These are phyloP conservation scores for Hephaestus fuliginosus DNA, from an alignment of 2,797 vertebrate species.

Conservation along the genomic window DNA sequence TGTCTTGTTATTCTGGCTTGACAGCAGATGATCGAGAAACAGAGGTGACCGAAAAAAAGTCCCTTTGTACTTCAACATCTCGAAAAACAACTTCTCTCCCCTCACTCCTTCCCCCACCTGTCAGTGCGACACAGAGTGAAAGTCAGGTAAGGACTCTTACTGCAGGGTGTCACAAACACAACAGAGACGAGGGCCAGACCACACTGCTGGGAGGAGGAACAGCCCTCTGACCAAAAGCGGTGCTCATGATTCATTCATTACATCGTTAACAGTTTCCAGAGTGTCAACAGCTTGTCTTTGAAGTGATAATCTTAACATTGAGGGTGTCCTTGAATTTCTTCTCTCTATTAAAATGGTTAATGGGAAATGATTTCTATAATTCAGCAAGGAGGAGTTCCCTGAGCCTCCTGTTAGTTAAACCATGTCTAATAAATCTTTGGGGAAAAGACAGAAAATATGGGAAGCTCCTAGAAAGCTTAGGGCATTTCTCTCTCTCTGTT, in stretches of 20 bases:
- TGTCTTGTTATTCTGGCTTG: conserved; percentile 67
- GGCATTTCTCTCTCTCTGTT: conserved; percentile 49
- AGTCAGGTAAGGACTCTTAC: conserved; percentile 68
- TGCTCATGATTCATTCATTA: conserved; percentile 86
- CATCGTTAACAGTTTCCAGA: conserved; percentile 80
- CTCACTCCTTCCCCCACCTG: conserved; percentile 52
- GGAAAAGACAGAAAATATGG: conserved; percentile 63
- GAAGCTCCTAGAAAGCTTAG: conserved; percentile 44
- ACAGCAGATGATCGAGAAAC: conserved; percentile 62
- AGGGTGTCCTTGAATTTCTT: conserved; percentile 84
- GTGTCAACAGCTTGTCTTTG: conserved; percentile 87
- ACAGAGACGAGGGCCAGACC: conserved; percentile 57
- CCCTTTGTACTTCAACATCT: conserved; percentile 61
- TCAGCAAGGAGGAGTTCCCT: conserved; percentile 82
- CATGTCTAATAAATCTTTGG: conserved; percentile 80
- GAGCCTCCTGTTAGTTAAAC: conserved; percentile 81
- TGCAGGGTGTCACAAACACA: conserved; percentile 61
- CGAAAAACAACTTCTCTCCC: conserved; percentile 48
- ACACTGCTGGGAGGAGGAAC: conserved; percentile 59
- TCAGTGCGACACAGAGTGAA: conserved; percentile 54
- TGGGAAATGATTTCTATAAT: conserved; percentile 84
- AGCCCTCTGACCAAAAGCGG: conserved; percentile 76
- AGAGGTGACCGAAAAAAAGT: conserved; percentile 70
- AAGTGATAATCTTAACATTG: conserved; percentile 87
- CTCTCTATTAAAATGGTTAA: conserved; percentile 85